Conservation (phyloP, 2,113 vertebrate species). For the Chiloscyllium plagiosum region DNA sequence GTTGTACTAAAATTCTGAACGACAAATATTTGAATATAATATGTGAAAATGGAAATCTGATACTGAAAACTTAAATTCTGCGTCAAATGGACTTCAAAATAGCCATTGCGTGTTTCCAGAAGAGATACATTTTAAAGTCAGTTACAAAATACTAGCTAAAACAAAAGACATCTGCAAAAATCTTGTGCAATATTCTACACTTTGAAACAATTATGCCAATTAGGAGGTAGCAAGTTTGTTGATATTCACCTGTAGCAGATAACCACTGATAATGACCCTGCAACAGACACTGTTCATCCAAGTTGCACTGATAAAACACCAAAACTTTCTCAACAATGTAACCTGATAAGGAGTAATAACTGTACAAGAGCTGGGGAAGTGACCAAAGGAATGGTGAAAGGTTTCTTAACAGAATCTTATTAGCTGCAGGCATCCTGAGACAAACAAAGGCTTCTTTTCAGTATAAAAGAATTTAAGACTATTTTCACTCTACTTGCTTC, state of each 20-base stretch:
- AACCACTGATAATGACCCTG: not conserved
- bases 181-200: not conserved
- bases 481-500: not conserved
- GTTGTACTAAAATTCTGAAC: not conserved
- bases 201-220: not conserved
- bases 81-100: too few relatives aligned
- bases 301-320: not conserved
- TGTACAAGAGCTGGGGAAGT: not conserved
- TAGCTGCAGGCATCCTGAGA: not conserved
- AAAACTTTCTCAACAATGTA: not conserved
- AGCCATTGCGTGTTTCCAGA: not conserved
- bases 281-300: not conserved
- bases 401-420: not conserved
- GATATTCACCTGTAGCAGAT: not conserved
- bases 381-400: not conserved
- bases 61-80: not conserved
- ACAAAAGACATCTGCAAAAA: not conserved
- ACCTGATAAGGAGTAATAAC: not conserved
- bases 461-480: too few relatives aligned
- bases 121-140: not conserved
- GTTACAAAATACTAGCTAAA: not conserved
- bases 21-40: not conserved
- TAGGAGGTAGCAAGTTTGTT: not conserved
- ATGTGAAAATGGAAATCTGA: not conserved
- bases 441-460: too few relatives aligned